A percentile compares a stretch with the other conserved stretches of the same genome.
Evolutionary conservation across 92 coral and sea anemone species (phyloP).

Genomic region (Palythoa grandiflora): DNA sequence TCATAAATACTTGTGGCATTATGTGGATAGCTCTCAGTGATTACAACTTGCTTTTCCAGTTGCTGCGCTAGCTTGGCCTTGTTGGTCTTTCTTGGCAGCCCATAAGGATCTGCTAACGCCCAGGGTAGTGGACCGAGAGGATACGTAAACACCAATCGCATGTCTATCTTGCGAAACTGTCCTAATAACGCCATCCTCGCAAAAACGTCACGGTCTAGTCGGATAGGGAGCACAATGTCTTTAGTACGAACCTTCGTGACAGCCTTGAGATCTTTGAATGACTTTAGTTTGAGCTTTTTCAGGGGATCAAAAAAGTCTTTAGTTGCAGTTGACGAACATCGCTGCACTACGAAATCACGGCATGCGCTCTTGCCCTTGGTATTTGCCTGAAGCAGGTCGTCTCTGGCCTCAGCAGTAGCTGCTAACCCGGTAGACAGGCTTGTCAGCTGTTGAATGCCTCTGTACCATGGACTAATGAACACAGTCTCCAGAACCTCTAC

Average conservation of each 20-base stretch:
- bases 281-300: slow-evolving; percentile 54
- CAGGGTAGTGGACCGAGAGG: slow-evolving; percentile 55
- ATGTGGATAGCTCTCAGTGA: slow-evolving; percentile 48
- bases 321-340: slow-evolving; percentile 52
- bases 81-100: slow-evolving; percentile 45
- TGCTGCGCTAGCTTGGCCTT: slow-evolving; percentile 49
- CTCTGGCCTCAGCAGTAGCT: neutral
- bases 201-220: slow-evolving; percentile 9
- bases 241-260: slow-evolving; percentile 44
- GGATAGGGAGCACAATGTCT: slow-evolving; percentile 48
- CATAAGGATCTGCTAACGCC: slow-evolving; percentile 49
- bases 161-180: slow-evolving; percentile 51
- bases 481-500: too few species aligned
- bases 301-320: slow-evolving; percentile 65
- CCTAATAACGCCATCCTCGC: slow-evolving; percentile 49
- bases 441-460: too few species aligned
- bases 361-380: neutral
- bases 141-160: slow-evolving; percentile 48
- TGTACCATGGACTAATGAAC: too few species aligned
- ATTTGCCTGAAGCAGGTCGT: slow-evolving; percentile 66
- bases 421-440: too few species aligned
- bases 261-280: slow-evolving; percentile 57
- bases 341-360: slow-evolving; percentile 53
- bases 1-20: slow-evolving; percentile 58
- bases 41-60: slow-evolving; percentile 39